These are phyloP conservation scores for Pteronotus mesoamericanus DNA, from an alignment of 2,797 vertebrate genomes.

Conservation along the genomic window DNA sequence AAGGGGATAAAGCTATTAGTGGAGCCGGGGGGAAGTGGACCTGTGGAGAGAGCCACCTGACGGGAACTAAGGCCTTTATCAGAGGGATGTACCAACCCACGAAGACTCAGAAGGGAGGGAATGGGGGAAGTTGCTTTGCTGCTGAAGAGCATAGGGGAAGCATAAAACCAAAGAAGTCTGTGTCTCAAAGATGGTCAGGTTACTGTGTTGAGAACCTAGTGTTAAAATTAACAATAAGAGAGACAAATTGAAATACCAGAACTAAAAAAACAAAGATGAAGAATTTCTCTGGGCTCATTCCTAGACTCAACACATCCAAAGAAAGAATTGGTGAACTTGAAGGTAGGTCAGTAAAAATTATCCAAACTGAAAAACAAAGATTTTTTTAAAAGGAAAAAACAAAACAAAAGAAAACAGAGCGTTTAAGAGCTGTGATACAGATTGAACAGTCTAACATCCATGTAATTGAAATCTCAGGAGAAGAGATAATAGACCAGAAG, in stretches of 20 bases:
- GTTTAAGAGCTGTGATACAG: background rate
- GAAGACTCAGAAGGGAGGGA: background rate
- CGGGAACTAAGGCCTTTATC: background rate
- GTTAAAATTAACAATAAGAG: background rate
- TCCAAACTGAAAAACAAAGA: background rate
- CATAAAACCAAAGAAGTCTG: background rate
- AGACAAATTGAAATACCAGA: background rate
- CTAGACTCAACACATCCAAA: background rate
- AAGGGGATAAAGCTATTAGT: background rate
- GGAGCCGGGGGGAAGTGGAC: background rate
- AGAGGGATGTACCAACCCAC: background rate
- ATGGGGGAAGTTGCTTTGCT: background rate
- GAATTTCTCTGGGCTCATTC: background rate
- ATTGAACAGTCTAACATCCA: background rate
- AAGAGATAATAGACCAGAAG: background rate
- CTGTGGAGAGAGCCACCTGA: background rate
- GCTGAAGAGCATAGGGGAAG: background rate
- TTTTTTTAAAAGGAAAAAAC: background rate
- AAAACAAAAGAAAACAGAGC: background rate
- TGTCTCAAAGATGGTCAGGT: background rate
- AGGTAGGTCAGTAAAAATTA: background rate
- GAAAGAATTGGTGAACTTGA: background rate
- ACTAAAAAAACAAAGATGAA: background rate
- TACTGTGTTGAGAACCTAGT: background rate
- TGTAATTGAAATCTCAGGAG: background rate